Percentiles rank a stretch among this genome's conserved stretches.
phyloP scores from a whole-genome alignment of 1,140 invertebrate genomes.

The Zaprionus ghesquierei region DNA sequence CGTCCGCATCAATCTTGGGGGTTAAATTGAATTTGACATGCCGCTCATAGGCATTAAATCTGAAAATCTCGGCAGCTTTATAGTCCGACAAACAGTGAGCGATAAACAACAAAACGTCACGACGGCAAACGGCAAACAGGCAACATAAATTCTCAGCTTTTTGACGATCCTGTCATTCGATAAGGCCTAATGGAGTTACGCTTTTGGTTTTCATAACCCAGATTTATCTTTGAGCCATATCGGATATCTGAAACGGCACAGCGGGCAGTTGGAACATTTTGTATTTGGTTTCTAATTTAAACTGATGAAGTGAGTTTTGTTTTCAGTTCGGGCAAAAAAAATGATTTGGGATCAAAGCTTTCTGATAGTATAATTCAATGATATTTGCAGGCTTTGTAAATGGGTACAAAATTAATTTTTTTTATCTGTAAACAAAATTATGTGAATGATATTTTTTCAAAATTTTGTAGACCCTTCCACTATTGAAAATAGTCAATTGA shows the following conservation, averaged over 20 bases:
- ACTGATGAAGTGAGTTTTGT: background rate
- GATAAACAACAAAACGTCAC: background rate
- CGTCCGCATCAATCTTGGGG: constrained; percentile 52
- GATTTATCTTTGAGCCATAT: background rate
- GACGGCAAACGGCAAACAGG: constrained; percentile 27
- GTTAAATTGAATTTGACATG: constrained; percentile 79
- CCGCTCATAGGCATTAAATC: constrained; percentile 70
- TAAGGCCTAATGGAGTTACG: constrained; percentile 64
- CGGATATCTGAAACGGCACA: background rate
- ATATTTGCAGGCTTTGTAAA: background rate
- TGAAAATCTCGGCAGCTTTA: constrained; percentile 58
- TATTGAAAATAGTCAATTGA: too few relatives aligned
- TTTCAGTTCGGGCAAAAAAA: background rate
- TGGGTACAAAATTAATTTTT: too few relatives aligned
- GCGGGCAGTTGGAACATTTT: background rate
- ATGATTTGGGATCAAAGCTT: background rate
- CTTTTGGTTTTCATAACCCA: constrained; percentile 5
- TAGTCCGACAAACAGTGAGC: constrained; percentile 36
- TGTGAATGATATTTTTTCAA: too few relatives aligned
- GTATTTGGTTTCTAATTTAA: background rate
- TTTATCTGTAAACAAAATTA: too few relatives aligned
- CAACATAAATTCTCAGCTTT: constrained; percentile 68
- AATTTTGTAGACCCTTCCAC: too few relatives aligned
- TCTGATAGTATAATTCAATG: background rate
- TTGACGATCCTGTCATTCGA: constrained; percentile 58